These are phyloP conservation scores for Phenganax marumi DNA, from an alignment of 92 coral and sea anemone genomes.

Conservation along the genomic window DNA sequence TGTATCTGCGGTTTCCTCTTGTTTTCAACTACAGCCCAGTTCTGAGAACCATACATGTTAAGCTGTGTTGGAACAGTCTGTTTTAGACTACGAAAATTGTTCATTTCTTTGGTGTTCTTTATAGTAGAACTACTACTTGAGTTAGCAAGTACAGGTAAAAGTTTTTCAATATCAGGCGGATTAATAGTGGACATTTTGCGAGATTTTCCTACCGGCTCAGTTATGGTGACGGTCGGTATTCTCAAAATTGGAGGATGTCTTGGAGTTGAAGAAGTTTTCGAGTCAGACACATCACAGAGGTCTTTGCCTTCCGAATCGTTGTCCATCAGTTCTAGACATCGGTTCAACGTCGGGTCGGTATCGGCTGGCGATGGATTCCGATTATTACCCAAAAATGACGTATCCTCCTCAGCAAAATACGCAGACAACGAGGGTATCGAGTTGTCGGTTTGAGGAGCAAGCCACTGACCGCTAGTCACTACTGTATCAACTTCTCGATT, in stretches of 20 bases:
- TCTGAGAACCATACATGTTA: constrained; percentile 4
- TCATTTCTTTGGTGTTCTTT: neutral
- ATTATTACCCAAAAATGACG: neutral
- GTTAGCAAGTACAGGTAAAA: neutral
- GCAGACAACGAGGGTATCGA: constrained; percentile 3
- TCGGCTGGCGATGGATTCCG: neutral
- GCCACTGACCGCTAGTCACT: constrained; percentile 3
- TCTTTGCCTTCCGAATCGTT: neutral
- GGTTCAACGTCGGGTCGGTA: neutral
- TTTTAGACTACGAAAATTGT: neutral
- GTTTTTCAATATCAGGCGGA: constrained; percentile 16
- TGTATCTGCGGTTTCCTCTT: neutral
- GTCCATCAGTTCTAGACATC: neutral
- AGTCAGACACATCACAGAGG: neutral
- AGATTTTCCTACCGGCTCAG: constrained; percentile 12
- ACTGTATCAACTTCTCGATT: neutral
- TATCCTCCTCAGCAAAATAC: constrained; percentile 6
- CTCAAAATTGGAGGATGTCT: neutral
- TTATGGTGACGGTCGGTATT: constrained; percentile 5
- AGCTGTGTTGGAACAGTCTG: neutral
- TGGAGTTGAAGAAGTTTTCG: neutral
- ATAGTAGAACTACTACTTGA: neutral
- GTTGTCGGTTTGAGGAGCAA: neutral
- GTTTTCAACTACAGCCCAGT: constrained; percentile 2
- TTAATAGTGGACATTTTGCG: constrained; percentile 27